Base-by-base conservation (phyloP, 2,888 invertebrate species). In the Drosophila kambysellisi region DNA sequence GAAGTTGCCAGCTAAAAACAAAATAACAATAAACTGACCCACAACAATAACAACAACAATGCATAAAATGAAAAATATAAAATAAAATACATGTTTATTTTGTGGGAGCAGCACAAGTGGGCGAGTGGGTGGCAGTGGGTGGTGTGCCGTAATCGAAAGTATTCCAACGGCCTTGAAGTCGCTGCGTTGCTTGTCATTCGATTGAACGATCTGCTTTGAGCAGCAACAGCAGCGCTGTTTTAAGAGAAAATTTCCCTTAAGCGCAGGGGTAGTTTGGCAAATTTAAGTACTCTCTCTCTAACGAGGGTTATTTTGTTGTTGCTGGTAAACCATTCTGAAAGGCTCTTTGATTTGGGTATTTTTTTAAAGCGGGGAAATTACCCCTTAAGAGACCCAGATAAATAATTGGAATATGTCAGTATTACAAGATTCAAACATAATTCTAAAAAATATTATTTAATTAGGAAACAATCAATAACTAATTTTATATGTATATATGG, bases 1-100 rank as follows among this genome's bases (percentile, higher is more conserved):
- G 65, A 83, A 80, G 74, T 63, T 69, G 72, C 60, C 73, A 72
- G 65, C 66, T 82, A 81, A 85, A 74, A 74, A 85, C 73, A 82
- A 74, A 74, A 79, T 75, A 79, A 79, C 69, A 79, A 79, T 73
- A 66, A 79, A 79, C 53, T 69, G 74, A 62, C 69, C 66, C 67
- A 62, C 71, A 72, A 67, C 54, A 78, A 37, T 39, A 69, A 52
- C 39, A 67, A 41, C 54, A 46, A 41, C 35, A 70, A 43, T 33
- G 35, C 56, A 39, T 50, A 35, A 39, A 48, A 57, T 54, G 35
- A 51, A 39, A 65, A 63, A 60, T 43, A 43, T 29, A 54, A 30
- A 62, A 68, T 41, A 57, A 39, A 56, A 59, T 51, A 59, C 46
- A 46, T 46, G 46, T 57, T 35, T 67, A 66, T 50, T 39, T 39